Base-by-base conservation (phyloP, 1,140 invertebrate species). In the Oryctes rhinoceros region DNA sequence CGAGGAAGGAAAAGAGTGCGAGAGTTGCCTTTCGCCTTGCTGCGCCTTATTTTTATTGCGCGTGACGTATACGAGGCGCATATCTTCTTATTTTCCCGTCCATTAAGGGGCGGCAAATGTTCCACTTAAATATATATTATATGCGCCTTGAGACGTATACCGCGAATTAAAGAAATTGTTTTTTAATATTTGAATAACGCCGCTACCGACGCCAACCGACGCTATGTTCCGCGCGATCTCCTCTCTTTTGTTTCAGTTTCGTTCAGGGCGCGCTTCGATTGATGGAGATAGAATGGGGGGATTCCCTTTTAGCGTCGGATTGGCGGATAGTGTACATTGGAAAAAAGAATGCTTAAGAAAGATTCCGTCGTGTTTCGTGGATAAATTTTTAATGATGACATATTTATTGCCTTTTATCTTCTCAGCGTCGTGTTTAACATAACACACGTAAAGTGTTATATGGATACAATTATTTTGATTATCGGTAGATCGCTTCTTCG, bases 151-250 rank as follows among this genome's bases (percentile, higher is more conserved):
- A 71, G 65, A 71, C 65, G 65, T 30, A 71, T 71, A 71, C 65
- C 65, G 65, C 65, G 65, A 71, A 71, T 71, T 71, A 71, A 71
- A 71, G 65, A 71, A 71, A 71, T 71, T 71, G 65, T 71, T 71
- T 71, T 71, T 71, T 71, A 71, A 71, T 71, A 71, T 71, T 71
- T 71, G 65, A 71, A 71, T 71, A 71, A 71, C 24, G 65, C 20
- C 53, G 65, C 65, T 24, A 24, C 24, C 65, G 65, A n/a, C 53
- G 49, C 49, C 49, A 11, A 4, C 49, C n/a, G 49, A 53, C n/a
- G 18, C 53, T 18, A 18, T 18, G 53, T 18, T 59, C 15, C 53
- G 53, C 18, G 53, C 5, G 53, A 59, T n/a, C 65, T 18, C 24
- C 24, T 24, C 24, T 71, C 65, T 71, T 71, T 71, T 71, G 65